Base-by-base conservation (phyloP, 2,797 vertebrate species). In the Synanceia verrucosa region DNA sequence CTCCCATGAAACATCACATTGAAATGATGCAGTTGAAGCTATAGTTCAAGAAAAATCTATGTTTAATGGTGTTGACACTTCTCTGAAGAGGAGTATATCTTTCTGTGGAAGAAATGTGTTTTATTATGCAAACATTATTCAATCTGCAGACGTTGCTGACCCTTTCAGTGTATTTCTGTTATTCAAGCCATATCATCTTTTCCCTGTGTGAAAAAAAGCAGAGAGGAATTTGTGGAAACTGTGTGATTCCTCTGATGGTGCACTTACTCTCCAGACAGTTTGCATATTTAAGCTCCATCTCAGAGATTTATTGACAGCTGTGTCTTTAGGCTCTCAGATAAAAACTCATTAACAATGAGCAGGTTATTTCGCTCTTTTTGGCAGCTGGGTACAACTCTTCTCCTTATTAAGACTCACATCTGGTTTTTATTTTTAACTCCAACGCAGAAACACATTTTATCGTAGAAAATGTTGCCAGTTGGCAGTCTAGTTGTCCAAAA, bases 361-460 rank as follows among this genome's bases (percentile, higher is more conserved):
- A 53, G 58, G 61, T 73, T 73, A 50, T 77, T 78, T 74, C 46
- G n/a, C n/a, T 72, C 58, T 73, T 34, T 6, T 71, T 79, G 65
- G 60, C 80, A 16, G 41, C 58, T 0, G 31, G 55, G 47, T 11
- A 7, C 50, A 33, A 46, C 53, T 70, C 69, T 44, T 71, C 77
- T 53, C 37, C 56, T 78, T 56, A 62, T 83, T 79, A 68, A 43
- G 34, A 6, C 41, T 31, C 79, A 74, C 81, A 80, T 84, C 78
- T 87, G 85, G n/a, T 37, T 84, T 73, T 58, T 43, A 33, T 78
- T 75, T 75, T 65, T 9, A 29, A 46, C 1, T 26, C 44, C 7
- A 41, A 39, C 18, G 51, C 52, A 56, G 63, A 46, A 50, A 69
- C 44, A 41, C 28, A 66, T 26, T 56, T 76, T 52, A 36, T 24